Evolutionary conservation across 2,113 vertebrate species (phyloP).

Genomic region (Cyprinodon brontotheroides): DNA sequence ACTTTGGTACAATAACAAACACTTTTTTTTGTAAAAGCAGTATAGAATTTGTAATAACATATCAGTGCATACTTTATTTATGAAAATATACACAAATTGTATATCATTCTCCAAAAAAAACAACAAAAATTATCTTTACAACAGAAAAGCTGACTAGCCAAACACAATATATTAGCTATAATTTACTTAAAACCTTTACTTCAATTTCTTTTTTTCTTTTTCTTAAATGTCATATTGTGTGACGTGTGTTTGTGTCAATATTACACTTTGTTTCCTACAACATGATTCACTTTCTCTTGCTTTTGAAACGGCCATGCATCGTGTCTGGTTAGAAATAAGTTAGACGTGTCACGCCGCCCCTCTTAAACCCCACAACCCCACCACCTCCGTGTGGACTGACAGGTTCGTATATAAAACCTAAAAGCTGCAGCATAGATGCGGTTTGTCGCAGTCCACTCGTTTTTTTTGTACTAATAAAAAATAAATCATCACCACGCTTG

Average conservation of each 20-base stretch:
- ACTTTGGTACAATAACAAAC: slow-evolving; percentile 94
- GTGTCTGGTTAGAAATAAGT: slow-evolving; percentile 87
- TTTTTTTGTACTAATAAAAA: slow-evolving; percentile 53
- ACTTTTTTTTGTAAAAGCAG: slow-evolving; percentile 91
- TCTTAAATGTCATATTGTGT: slow-evolving; percentile 74
- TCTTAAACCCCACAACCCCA: not conserved
- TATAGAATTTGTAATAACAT: slow-evolving; percentile 93
- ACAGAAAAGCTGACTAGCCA: slow-evolving; percentile 88
- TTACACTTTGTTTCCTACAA: slow-evolving; percentile 81
- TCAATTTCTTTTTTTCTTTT: slow-evolving; percentile 66
- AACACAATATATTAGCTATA: slow-evolving; percentile 96
- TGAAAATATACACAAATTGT: slow-evolving; percentile 96
- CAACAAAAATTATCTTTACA: slow-evolving; percentile 78
- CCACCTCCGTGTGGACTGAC: slow-evolving; percentile 55
- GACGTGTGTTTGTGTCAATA: slow-evolving; percentile 85
- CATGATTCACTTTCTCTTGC: slow-evolving; percentile 79
- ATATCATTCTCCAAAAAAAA: slow-evolving; percentile 91
- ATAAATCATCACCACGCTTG: slow-evolving; percentile 70
- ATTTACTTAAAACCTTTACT: slow-evolving; percentile 79
- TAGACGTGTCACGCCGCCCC: slow-evolving; percentile 79
- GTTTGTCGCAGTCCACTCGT: slow-evolving; percentile 36
- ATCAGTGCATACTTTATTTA: slow-evolving; percentile 97
- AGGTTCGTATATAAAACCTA: slow-evolving; percentile 80
- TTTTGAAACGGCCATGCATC: slow-evolving; percentile 82
- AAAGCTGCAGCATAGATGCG: slow-evolving; percentile 87